Percentiles rank a stretch among this genome's conserved stretches.
These are phyloP conservation scores for Tetraodon nigroviridis DNA, from an alignment of 2,113 vertebrate genomes.

Conservation along the genomic window DNA sequence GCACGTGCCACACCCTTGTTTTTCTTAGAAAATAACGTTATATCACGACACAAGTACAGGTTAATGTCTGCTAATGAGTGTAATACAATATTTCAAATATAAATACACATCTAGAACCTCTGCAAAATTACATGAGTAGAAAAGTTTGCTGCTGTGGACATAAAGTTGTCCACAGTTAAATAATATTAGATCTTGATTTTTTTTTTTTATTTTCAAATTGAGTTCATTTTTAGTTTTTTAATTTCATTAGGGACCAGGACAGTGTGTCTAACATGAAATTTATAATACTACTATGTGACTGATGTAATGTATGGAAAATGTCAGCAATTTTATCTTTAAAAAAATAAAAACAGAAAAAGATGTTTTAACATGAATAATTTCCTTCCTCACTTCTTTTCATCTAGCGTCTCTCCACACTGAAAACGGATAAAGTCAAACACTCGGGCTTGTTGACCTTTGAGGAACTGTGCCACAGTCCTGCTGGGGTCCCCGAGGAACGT, in stretches of 20 bases:
- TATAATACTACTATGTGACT: slow-evolving; percentile 9
- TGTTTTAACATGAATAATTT: not conserved
- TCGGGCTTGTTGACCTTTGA: slow-evolving; percentile 73
- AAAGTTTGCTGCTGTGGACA: too few relatives aligned
- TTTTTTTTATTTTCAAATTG: too few relatives aligned
- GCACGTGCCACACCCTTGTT: too few relatives aligned
- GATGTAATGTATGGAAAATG: not conserved
- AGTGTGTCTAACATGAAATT: not conserved
- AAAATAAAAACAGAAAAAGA: slow-evolving; percentile 9
- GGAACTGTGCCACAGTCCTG: slow-evolving; percentile 81
- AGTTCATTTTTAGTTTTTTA: slow-evolving; percentile 34
- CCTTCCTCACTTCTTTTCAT: slow-evolving; percentile 20
- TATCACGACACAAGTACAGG: too few relatives aligned
- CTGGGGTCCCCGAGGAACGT: slow-evolving; percentile 81
- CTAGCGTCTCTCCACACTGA: slow-evolving; percentile 78
- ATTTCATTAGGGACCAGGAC: slow-evolving; percentile 15
- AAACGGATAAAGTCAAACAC: slow-evolving; percentile 87
- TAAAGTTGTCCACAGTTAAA: not conserved
- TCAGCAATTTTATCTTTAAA: slow-evolving; percentile 15
- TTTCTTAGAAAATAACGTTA: too few relatives aligned
- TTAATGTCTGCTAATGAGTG: too few relatives aligned
- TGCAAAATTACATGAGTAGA: too few relatives aligned
- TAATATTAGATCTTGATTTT: not conserved
- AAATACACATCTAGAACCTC: too few relatives aligned
- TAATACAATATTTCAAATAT: too few relatives aligned